phyloP scores from a whole-genome alignment of 64 coral and sea anemone genomes.

The Hydrozoanthus tunicans region DNA sequence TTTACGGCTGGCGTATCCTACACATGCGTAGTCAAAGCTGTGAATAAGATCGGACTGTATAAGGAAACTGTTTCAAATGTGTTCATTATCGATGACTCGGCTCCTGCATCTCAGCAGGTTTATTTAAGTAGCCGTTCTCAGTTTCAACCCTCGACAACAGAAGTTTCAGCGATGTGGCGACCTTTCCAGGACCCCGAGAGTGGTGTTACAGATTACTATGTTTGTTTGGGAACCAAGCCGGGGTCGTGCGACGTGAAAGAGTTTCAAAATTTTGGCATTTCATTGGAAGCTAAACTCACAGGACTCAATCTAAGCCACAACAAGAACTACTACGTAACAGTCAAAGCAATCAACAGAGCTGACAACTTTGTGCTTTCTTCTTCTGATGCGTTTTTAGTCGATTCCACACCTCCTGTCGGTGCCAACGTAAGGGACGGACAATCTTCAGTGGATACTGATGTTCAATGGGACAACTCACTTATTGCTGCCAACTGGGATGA shows the following conservation, averaged over 20 bases:
- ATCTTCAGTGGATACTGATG: slow-evolving; percentile 5
- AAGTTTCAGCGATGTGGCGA: slow-evolving; percentile 8
- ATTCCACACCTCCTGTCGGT: slow-evolving; percentile 8
- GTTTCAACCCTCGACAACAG: slow-evolving; percentile 30
- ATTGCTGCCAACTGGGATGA: slow-evolving; percentile 48
- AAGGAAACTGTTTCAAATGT: slow-evolving; percentile 10
- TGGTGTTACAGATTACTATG: not conserved
- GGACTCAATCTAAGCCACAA: slow-evolving; percentile 21
- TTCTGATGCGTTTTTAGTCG: not conserved
- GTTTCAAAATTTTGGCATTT: not conserved
- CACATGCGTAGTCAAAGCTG: not conserved
- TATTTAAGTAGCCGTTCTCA: not conserved
- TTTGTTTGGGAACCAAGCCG: slow-evolving; percentile 37
- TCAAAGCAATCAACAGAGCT: slow-evolving; percentile 31
- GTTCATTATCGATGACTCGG: slow-evolving; percentile 23
- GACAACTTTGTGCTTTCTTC: slow-evolving; percentile 5
- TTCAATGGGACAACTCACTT: slow-evolving; percentile 20
- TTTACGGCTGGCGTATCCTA: slow-evolving; percentile 27
- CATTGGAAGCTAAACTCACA: slow-evolving; percentile 25
- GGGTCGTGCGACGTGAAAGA: slow-evolving; percentile 30
- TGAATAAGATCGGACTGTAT: slow-evolving; percentile 17
- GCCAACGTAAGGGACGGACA: slow-evolving; percentile 31
- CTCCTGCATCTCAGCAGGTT: slow-evolving; percentile 14
- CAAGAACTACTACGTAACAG: slow-evolving; percentile 10
- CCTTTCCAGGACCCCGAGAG: slow-evolving; percentile 40